Evolutionary conservation across 2,797 vertebrate genomes (phyloP).

Genomic region (Dendrocincla tyrannina): DNA sequence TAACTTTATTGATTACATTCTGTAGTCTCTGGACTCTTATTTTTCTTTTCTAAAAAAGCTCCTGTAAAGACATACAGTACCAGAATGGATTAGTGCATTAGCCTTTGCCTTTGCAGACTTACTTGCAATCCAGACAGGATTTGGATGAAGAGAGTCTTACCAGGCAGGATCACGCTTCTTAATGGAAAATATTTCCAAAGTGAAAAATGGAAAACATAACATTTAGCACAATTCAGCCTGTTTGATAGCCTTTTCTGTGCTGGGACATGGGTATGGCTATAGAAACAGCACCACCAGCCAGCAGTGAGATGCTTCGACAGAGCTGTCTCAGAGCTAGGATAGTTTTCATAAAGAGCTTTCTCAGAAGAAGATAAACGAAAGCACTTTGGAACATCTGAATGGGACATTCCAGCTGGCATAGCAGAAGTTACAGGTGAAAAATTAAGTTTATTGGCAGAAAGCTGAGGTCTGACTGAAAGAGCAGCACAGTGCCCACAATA

Average conservation of each 20-base stretch:
- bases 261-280: neutral
- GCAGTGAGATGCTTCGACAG: neutral
- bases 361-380: neutral
- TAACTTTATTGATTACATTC: constrained; percentile 57
- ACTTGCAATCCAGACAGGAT: constrained; percentile 60
- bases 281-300: neutral
- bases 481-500: neutral
- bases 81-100: constrained; percentile 61
- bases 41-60: constrained; percentile 27
- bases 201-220: neutral
- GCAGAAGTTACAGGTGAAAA: constrained; percentile 38
- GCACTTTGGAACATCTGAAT: neutral
- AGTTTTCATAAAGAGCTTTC: neutral
- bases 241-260: neutral
- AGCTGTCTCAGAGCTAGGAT: neutral
- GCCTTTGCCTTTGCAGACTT: constrained; percentile 41
- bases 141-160: constrained; percentile 46
- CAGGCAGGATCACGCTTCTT: constrained; percentile 17
- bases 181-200: constrained; percentile 15
- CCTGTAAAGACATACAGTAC: constrained; percentile 26
- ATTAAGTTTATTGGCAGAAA: constrained; percentile 3
- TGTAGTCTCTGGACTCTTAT: neutral
- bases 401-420: neutral
- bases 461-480: neutral
- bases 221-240: neutral